Percentiles rank a stretch among this genome's conserved stretches.
Conservation (phyloP, 2,888 invertebrate genomes). For the Drosophila kuntzei region DNA sequence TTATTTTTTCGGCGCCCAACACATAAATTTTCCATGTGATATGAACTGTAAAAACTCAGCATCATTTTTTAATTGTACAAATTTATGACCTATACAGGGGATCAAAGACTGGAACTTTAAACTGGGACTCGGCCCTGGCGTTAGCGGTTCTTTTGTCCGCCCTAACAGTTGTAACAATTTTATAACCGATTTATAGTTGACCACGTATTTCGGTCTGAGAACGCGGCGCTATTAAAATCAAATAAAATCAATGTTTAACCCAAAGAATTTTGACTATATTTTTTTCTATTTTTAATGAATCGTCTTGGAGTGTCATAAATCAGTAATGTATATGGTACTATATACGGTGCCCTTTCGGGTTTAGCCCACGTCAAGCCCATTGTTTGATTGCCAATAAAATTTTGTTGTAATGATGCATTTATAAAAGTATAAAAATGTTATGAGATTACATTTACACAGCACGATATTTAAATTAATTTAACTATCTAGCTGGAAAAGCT, state of each 20-base stretch:
- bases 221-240: conserved; percentile 73
- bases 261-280: conserved; percentile 12
- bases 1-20: conserved; percentile 57
- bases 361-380: conserved; percentile 60
- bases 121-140: conserved; percentile 44
- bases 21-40: conserved; percentile 64
- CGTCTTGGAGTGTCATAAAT: conserved; percentile 62
- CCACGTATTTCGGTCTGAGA: conserved; percentile 45
- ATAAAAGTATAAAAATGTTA: conserved; percentile 68
- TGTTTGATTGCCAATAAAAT: conserved; percentile 65
- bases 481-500: conserved; percentile 12
- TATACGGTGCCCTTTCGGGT: background rate
- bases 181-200: conserved; percentile 65
- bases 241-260: conserved; percentile 73
- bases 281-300: conserved; percentile 62
- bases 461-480: conserved; percentile 69
- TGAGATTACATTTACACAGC: conserved; percentile 46
- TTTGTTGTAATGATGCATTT: conserved; percentile 72
- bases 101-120: conserved; percentile 30
- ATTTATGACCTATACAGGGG: conserved; percentile 70
- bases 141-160: conserved; percentile 77
- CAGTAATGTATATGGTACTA: conserved; percentile 66
- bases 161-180: conserved; percentile 57
- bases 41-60: conserved; percentile 73
- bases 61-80: conserved; percentile 79